phyloP scores from a whole-genome alignment of 2,797 vertebrate species.

The Cuculus canorus region DNA sequence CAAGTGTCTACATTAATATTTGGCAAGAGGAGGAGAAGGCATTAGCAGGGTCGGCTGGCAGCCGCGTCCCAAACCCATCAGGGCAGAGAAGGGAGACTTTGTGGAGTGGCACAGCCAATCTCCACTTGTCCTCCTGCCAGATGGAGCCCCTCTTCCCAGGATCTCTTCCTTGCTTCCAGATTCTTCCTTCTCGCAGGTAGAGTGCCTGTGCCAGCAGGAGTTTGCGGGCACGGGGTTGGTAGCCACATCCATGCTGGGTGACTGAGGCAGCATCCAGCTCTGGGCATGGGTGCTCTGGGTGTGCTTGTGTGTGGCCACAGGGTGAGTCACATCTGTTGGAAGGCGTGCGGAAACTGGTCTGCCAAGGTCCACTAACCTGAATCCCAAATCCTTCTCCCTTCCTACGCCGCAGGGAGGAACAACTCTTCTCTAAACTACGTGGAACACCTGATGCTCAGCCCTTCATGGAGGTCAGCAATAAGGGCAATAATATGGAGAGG shows the following conservation, averaged over 20 bases:
- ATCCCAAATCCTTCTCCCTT: background rate
- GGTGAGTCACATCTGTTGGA: background rate
- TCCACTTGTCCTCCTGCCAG: background rate
- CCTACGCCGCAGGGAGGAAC: fast-evolving
- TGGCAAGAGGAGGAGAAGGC: background rate
- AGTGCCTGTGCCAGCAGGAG: background rate
- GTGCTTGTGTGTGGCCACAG: background rate
- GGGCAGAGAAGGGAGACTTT: background rate
- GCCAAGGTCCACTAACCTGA: background rate
- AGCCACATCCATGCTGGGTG: background rate
- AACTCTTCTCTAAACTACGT: background rate
- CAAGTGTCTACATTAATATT: background rate
- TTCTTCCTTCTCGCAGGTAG: background rate
- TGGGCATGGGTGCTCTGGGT: background rate
- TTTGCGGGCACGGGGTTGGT: background rate
- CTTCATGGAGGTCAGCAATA: background rate
- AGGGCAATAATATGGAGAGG: background rate
- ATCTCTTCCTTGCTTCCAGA: background rate
- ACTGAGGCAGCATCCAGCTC: background rate
- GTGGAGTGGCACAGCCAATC: fast-evolving
- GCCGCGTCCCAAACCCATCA: fast-evolving
- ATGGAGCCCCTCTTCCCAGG: background rate
- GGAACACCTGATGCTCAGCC: background rate
- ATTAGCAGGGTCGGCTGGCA: background rate
- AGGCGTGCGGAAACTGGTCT: background rate